A percentile compares a stretch with the other conserved stretches of the same genome.
phyloP scores from a whole-genome alignment of 2,888 invertebrate genomes.

The Nephrocerus scutellatus region DNA sequence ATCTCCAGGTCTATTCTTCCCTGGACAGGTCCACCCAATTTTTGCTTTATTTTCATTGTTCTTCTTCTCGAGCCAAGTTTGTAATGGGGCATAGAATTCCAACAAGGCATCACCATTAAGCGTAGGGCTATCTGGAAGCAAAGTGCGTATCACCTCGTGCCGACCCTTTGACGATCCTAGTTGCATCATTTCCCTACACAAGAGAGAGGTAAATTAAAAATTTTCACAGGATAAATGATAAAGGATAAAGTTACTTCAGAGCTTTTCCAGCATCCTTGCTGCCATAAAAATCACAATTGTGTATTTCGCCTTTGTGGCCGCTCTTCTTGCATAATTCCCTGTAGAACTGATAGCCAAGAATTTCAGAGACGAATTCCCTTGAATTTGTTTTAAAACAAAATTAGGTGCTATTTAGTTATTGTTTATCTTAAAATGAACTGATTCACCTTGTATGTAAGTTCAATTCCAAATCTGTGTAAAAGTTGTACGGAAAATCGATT shows the following conservation, averaged over 20 bases:
- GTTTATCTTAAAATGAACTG: conserved; percentile 52
- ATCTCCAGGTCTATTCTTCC: conserved; percentile 38
- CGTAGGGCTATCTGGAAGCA: conserved; percentile 62
- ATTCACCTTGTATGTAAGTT: conserved; percentile 41
- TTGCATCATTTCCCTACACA: conserved; percentile 49
- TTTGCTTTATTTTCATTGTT: conserved; percentile 32
- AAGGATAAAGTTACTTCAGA: conserved; percentile 47
- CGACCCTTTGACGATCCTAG: conserved; percentile 66
- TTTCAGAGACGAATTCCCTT: conserved; percentile 70
- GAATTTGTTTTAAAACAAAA: conserved; percentile 24
- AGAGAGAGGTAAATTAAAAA: background rate
- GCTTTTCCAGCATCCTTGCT: conserved; percentile 69
- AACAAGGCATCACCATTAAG: conserved; percentile 68
- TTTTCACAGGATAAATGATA: background rate
- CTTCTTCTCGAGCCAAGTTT: conserved; percentile 45
- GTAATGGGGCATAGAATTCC: conserved; percentile 71
- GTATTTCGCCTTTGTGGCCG: conserved; percentile 64
- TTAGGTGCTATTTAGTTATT: conserved; percentile 51
- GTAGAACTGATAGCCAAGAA: conserved; percentile 77
- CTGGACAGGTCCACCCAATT: conserved; percentile 39
- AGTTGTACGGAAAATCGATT: conserved; percentile 71
- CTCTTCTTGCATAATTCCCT: conserved; percentile 67
- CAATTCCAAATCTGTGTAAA: conserved; percentile 52
- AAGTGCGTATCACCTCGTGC: conserved; percentile 66
- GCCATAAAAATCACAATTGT: conserved; percentile 78